Conservation (phyloP, 1,140 invertebrate species). For the Calephelis virginiensis region DNA sequence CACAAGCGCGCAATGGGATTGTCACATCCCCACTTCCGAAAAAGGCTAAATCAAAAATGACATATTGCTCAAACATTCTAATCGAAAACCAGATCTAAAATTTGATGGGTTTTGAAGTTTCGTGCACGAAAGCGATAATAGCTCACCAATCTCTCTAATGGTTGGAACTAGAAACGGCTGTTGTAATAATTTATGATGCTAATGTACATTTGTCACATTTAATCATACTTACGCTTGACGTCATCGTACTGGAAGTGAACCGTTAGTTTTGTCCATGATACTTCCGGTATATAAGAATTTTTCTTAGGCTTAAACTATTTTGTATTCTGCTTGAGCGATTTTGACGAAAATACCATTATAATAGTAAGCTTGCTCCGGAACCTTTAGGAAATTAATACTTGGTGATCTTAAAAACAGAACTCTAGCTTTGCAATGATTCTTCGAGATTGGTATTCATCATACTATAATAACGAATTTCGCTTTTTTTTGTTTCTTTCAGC, state of each 20-base stretch:
- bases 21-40: neutral
- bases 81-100: constrained; percentile 2
- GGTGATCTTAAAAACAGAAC: too few species aligned
- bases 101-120: constrained; percentile 6
- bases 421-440: too few species aligned
- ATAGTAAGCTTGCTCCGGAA: neutral
- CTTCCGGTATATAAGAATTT: constrained; percentile 4
- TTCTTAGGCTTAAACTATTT: neutral
- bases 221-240: constrained; percentile 7
- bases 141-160: constrained; percentile 4
- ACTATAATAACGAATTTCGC: too few species aligned
- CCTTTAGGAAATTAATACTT: too few species aligned
- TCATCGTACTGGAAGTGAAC: constrained; percentile 5
- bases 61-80: neutral
- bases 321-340: neutral
- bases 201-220: constrained; percentile 3
- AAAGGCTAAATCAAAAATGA: too few species aligned
- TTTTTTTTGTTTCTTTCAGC: too few species aligned
- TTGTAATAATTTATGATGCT: constrained; percentile 7
- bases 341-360: neutral
- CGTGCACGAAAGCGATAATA: neutral
- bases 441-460: too few species aligned
- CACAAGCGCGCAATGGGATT: neutral
- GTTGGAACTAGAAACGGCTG: constrained; percentile 1
- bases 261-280: constrained; percentile 4